Conservation (phyloP, 2,888 invertebrate genomes). For the Tipula lateralis region DNA sequence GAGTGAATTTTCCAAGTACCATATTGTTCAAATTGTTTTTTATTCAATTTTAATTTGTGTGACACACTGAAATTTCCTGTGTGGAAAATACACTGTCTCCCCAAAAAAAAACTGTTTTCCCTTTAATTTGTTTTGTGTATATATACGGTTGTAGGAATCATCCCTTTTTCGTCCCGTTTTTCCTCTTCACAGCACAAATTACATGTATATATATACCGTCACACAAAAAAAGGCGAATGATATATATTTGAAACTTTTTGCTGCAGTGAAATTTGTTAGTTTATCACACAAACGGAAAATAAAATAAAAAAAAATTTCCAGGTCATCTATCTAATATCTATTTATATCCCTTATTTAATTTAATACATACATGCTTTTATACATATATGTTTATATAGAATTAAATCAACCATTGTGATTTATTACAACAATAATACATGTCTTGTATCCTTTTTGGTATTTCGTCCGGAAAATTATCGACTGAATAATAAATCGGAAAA, state of each 20-base stretch:
- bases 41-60: conserved; percentile 24
- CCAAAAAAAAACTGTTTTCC: background rate
- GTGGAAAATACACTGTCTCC: background rate
- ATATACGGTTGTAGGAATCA: background rate
- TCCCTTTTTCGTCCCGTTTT: conserved; percentile 6
- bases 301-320: conserved; percentile 3
- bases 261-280: conserved; percentile 19
- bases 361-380: background rate
- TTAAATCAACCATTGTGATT: conserved; percentile 19
- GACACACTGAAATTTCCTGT: conserved; percentile 24
- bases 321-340: conserved; percentile 24
- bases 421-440: background rate
- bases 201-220: background rate
- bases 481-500: background rate
- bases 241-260: conserved; percentile 1
- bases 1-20: conserved; percentile 1
- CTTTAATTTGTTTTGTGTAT: background rate
- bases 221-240: background rate
- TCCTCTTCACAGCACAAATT: background rate
- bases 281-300: background rate
- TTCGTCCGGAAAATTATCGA: background rate
- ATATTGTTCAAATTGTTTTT: conserved; percentile 19
- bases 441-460: background rate
- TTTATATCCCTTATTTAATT: background rate
- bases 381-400: background rate